Conservation (phyloP, 2,888 invertebrate genomes). For the Tenthredo livida region DNA sequence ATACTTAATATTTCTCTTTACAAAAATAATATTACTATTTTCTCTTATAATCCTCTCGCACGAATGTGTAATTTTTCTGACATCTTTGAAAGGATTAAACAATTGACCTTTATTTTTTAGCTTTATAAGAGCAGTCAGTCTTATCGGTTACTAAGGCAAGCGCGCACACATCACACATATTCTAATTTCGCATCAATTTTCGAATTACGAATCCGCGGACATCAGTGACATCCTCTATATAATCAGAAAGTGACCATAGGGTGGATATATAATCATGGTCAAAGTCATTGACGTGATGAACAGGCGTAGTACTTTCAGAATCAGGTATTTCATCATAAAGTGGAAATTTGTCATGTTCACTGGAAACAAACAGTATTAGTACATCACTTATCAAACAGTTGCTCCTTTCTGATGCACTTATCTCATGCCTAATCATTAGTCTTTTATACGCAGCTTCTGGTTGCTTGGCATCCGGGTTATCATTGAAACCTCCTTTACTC, state of each 20-base stretch:
- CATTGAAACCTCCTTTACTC: slow-evolving; percentile 51
- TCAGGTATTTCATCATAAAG: not conserved
- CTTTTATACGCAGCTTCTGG: slow-evolving; percentile 47
- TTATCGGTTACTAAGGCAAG: not conserved
- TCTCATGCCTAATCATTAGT: slow-evolving; percentile 48
- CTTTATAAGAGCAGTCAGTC: not conserved
- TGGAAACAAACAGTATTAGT: slow-evolving; percentile 41
- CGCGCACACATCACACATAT: slow-evolving; percentile 39
- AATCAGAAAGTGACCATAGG: not conserved
- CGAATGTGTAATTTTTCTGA: not conserved
- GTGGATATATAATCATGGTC: slow-evolving; percentile 51
- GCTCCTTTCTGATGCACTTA: slow-evolving; percentile 40
- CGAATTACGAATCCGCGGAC: no score
- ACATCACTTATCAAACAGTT: slow-evolving; percentile 46
- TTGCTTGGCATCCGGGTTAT: slow-evolving; percentile 45
- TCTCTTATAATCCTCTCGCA: not conserved
- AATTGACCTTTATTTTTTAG: not conserved
- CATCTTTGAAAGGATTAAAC: not conserved
- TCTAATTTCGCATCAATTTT: not conserved
- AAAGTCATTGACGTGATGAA: not conserved
- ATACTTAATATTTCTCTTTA: not conserved
- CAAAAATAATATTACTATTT: slow-evolving; percentile 4
- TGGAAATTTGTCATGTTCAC: not conserved
- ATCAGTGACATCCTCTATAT: slow-evolving; percentile 27
- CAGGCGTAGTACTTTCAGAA: not conserved